Percentiles rank a stretch among this genome's conserved stretches.
Conservation (phyloP, 1,140 invertebrate genomes). For the Leptestheria dahalacensis region DNA sequence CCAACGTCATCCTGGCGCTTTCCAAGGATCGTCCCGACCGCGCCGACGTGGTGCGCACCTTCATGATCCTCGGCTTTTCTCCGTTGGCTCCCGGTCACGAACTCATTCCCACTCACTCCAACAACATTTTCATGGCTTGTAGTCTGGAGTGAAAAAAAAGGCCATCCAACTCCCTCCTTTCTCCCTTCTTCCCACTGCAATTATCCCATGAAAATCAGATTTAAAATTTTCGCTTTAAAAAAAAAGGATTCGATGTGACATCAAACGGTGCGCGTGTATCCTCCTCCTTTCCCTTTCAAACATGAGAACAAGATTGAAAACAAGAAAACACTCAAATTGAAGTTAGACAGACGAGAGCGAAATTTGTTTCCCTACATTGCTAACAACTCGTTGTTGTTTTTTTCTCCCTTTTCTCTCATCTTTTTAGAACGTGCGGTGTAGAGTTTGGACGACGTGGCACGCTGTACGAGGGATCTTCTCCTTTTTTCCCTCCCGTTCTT, state of each 20-base stretch:
- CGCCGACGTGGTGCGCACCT: constrained; percentile 70
- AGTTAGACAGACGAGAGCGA: no score
- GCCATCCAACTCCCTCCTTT: neutral
- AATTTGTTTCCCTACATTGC: neutral
- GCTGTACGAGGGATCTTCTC: neutral
- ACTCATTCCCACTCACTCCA: constrained; percentile 44
- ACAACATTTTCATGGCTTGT: constrained; percentile 64
- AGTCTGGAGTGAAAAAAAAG: constrained; percentile 43
- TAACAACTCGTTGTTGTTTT: neutral
- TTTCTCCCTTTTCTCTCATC: neutral
- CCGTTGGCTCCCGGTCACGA: constrained; percentile 63
- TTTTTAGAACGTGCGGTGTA: neutral
- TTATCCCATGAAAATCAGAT: neutral
- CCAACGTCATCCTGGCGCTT: constrained; percentile 63
- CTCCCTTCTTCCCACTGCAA: neutral
- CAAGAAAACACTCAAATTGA: no score
- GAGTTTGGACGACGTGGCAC: neutral
- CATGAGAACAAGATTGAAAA: no score
- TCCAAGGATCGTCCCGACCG: constrained; percentile 68
- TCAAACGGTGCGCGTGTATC: neutral
- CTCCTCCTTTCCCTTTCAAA: neutral
- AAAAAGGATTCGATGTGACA: neutral
- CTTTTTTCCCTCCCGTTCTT: neutral
- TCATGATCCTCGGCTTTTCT: constrained; percentile 91
- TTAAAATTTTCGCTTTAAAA: neutral